phyloP scores from a whole-genome alignment of 2,113 vertebrate genomes.

The Irena cyanogastra region DNA sequence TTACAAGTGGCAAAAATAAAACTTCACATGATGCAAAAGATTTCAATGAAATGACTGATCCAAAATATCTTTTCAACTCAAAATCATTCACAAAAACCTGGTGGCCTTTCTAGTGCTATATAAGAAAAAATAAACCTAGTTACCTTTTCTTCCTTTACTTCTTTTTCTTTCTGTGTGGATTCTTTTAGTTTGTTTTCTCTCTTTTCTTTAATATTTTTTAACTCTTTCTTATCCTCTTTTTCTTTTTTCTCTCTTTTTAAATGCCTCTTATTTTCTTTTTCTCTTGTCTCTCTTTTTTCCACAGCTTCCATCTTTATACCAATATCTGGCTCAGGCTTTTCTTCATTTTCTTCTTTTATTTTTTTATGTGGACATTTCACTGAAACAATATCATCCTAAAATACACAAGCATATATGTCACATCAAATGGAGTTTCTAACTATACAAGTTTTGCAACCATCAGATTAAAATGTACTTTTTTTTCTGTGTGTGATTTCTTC shows the following conservation, averaged over 20 bases:
- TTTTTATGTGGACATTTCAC: constrained; percentile 79
- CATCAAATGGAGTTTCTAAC: constrained; percentile 31
- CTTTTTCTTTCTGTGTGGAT: constrained; percentile 80
- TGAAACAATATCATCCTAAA: constrained; percentile 75
- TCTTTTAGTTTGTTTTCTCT: constrained; percentile 82
- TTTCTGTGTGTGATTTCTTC: background rate
- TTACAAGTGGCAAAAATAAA: background rate
- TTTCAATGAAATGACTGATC: background rate
- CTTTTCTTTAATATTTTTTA: constrained; percentile 79
- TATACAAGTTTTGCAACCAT: background rate
- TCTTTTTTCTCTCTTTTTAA: background rate
- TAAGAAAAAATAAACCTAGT: constrained; percentile 24
- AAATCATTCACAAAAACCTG: background rate
- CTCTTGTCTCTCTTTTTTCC: constrained; percentile 75
- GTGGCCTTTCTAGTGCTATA: background rate
- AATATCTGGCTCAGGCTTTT: constrained; percentile 71
- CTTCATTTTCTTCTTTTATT: constrained; percentile 73
- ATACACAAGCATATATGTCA: constrained; percentile 54
- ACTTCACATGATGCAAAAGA: background rate
- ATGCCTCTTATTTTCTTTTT: constrained; percentile 70
- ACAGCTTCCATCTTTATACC: constrained; percentile 75
- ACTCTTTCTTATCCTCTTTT: background rate
- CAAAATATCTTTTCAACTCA: background rate
- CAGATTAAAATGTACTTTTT: background rate
- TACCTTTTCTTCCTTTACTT: constrained; percentile 80